A percentile compares a stretch with the other conserved stretches of the same genome.
These are phyloP conservation scores for Philantomba maxwellii DNA, from an alignment of 2,113 vertebrate genomes.

Conservation along the genomic window DNA sequence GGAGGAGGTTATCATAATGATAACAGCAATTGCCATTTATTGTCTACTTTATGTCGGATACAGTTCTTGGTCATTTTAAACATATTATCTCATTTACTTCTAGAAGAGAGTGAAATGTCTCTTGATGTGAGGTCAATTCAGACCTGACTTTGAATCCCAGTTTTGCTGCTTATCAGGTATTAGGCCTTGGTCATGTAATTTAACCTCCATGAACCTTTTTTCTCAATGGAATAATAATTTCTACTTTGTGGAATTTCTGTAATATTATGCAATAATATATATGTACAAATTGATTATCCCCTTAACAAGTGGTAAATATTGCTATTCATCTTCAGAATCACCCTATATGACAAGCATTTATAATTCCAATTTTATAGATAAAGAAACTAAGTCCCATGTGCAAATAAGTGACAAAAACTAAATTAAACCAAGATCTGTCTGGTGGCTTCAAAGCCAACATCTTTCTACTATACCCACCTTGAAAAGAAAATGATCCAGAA, in stretches of 20 bases:
- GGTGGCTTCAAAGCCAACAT: neutral
- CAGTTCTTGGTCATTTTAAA: neutral
- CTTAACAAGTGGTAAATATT: neutral
- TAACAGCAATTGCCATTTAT: neutral
- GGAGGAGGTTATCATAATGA: neutral
- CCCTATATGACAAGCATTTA: neutral
- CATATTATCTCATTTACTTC: neutral
- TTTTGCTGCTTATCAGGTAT: neutral
- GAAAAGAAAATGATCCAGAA: neutral
- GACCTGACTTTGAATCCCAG: neutral
- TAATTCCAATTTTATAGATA: neutral
- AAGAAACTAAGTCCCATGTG: neutral
- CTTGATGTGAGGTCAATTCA: neutral
- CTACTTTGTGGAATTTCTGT: neutral
- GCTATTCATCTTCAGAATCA: constrained; percentile 8
- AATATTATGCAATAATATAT: neutral
- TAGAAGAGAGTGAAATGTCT: neutral
- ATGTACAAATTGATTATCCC: neutral
- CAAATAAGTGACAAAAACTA: neutral
- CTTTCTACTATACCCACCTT: neutral
- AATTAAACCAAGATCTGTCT: neutral
- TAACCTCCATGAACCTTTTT: neutral
- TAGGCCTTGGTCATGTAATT: neutral
- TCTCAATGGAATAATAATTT: neutral
- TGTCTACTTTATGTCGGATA: neutral